These are phyloP conservation scores for Lasioglossum baleicum DNA, from an alignment of 1,140 invertebrate genomes.

Conservation along the genomic window DNA sequence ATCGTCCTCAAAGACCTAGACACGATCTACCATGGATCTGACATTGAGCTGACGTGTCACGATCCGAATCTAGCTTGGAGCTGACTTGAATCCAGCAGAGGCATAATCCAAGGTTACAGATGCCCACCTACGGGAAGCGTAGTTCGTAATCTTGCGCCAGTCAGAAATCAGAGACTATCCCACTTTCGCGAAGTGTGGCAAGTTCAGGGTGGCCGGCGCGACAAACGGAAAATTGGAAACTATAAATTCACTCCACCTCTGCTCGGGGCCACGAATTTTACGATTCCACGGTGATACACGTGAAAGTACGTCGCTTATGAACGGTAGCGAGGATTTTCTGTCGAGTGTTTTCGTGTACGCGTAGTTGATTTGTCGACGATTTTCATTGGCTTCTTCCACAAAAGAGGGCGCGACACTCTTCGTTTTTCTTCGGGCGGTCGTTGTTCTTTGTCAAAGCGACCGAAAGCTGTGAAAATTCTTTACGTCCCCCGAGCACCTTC, in stretches of 20 bases:
- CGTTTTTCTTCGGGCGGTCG: not conserved
- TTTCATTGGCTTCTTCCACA: not conserved
- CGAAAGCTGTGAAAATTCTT: not conserved
- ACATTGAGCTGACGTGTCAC: no score
- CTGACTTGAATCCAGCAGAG: no score
- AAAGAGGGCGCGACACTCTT: not conserved
- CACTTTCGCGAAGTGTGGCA: not conserved
- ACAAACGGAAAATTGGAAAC: conserved; percentile 56
- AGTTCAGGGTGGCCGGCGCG: not conserved
- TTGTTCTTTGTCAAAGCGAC: not conserved
- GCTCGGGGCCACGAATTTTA: not conserved
- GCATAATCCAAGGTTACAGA: no score
- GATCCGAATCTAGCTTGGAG: no score
- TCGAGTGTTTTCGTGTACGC: not conserved
- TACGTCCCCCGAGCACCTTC: not conserved
- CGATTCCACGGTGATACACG: not conserved
- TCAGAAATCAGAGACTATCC: conserved; percentile 14
- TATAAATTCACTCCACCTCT: conserved; percentile 45
- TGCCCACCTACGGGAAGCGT: no score
- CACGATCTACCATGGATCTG: no score
- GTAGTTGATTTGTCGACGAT: no score
- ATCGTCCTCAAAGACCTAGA: no score
- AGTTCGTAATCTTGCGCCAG: no score
- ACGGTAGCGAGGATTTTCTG: not conserved
- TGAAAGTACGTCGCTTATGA: conserved; percentile 23